Evolutionary conservation across 2,888 invertebrate species (phyloP), one percentile per base, ranked within the genome.

Genomic region (Erebia aethiops): DNA sequence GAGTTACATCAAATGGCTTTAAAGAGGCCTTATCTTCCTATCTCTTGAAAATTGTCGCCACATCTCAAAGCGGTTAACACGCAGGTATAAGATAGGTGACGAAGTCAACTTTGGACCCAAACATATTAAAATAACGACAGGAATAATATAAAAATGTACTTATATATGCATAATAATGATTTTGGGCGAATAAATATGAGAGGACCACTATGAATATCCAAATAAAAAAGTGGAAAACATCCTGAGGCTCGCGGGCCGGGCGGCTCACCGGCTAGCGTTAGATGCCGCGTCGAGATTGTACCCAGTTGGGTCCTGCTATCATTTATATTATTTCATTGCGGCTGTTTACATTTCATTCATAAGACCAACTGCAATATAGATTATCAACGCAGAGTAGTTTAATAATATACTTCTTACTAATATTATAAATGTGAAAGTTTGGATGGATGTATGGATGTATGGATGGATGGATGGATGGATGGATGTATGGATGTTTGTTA

Each of bases 251-350:
- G 7, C 26, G 81, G 78, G 69, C 79, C 81, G 82, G 77, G 81
- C 76, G 49, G n/a, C 77, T 77, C 76, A 79, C 76, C 56, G 66
- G 54, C 74, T 76, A 77, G 81, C 83, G 82, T 81, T 82, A 90
- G 92, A 92, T 92, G 91, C 90, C 90, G 89, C 90, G 83, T 76
- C 74, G 80, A 84, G 92, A 92, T 92, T 87, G 87, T 79, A 82
- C 77, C 77, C 76, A 77, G 77, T 79, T 81, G 82, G 81, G 80
- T 80, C 85, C 78, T 71, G 83, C 87, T 86, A 90, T 91, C 90
- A 88, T 86, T 91, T 90, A 90, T 88, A 90, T 89, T 84, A 88
- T 88, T 90, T 91, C 91, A 91, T 91, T 91, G 91, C 87, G 88
- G 84, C 84, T 87, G 87, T 89, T 90, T 89, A 89, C 90, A 90